Evolutionary conservation across 2,888 invertebrate genomes (phyloP).

Genomic region (Polyommatus iphigenia): DNA sequence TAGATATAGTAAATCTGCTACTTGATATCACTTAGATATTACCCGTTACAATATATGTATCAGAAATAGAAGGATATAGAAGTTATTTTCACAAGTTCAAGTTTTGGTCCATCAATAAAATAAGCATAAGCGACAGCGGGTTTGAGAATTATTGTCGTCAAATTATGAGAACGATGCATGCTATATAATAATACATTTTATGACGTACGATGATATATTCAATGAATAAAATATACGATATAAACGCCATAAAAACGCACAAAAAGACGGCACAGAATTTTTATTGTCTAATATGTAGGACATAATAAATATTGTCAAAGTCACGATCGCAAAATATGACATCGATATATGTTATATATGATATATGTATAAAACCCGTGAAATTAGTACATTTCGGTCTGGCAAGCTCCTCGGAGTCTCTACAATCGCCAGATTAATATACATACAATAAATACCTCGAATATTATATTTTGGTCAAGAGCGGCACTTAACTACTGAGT

Average conservation of each 20-base stretch:
- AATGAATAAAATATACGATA: constrained; percentile 11
- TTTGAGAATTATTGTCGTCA: constrained; percentile 12
- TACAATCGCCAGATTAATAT: constrained; percentile 10
- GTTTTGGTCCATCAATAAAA: constrained; percentile 21
- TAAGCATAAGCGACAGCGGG: constrained; percentile 2
- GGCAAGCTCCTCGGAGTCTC: background rate
- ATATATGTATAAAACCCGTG: constrained; percentile 30
- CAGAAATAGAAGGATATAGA: constrained; percentile 21
- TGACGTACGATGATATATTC: background rate
- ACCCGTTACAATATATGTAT: background rate
- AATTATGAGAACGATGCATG: constrained; percentile 13
- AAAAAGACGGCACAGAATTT: constrained; percentile 33
- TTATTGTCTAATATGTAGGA: constrained; percentile 41
- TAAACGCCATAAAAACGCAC: background rate
- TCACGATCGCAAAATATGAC: constrained; percentile 56
- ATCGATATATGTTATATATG: constrained; percentile 32
- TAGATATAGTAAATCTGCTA: constrained; percentile 12
- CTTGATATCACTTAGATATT: constrained; percentile 7
- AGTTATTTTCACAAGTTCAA: background rate
- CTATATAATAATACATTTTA: background rate
- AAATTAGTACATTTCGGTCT: constrained; percentile 33
- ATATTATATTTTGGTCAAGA: constrained; percentile 38
- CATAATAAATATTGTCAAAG: constrained; percentile 67
- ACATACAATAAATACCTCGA: constrained; percentile 39
- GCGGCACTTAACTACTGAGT: constrained; percentile 15